Base-by-base conservation (phyloP, 2,888 invertebrate genomes). In the Biston stratarius region DNA sequence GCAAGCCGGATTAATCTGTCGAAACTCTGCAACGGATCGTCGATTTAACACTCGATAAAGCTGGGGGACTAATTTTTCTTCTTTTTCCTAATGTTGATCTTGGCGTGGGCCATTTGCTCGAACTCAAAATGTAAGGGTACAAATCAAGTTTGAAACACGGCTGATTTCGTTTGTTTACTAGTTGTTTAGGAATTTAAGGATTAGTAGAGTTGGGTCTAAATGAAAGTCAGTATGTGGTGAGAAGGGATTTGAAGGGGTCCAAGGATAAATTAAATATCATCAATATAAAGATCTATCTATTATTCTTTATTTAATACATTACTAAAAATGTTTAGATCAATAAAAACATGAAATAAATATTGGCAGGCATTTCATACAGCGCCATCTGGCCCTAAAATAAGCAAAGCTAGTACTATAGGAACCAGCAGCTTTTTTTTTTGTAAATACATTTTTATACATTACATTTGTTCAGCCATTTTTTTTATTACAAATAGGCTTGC, bases 31-130 rank as follows among this genome's bases (percentile, higher is more conserved):
- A 82, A 83, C 74, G 81, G 81, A 85, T 82, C 79, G 81, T 69
- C 80, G 84, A 87, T 88, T 88, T 85, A 81, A 81, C 84, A 82
- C 80, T 77, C 83, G 84, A 88, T 86, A 84, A 87, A 84, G 79
- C 78, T 73, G 75, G 76, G 76, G 76, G 79, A 67, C 74, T 78
- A 81, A 81, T 84, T 83, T 83, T 83, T 83, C 78, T 77, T 79
- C 72, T 79, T 78, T 79, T 77, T 76, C 70, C 56, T 63, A 65
- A 70, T 71, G 64, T 65, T 65, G 71, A 68, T 68, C 68, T 56
- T 64, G 58, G 49, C 61, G 65, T 57, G 60, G 49, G 48, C 51
- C 57, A 58, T 72, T 71, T 70, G 57, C 64, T 69, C 45, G 15
- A 68, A 70, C 59, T 60, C 58, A 62, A 61, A 63, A 62, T 61